A percentile compares a stretch with the other conserved stretches of the same genome.
Evolutionary conservation across 2,888 invertebrate species (phyloP).

Genomic region (Callyntrura sp.): DNA sequence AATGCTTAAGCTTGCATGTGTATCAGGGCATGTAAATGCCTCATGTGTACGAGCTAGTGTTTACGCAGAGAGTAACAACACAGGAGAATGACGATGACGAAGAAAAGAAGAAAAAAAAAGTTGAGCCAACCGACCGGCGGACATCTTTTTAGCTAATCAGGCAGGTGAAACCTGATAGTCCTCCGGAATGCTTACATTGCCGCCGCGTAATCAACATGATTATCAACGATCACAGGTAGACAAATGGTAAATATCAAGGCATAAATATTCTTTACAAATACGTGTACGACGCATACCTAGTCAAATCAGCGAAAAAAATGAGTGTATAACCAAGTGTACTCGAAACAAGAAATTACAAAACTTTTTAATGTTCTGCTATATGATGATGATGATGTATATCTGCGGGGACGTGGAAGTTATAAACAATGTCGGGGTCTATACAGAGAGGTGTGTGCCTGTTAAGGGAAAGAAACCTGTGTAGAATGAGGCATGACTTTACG

Average conservation of each 20-base stretch:
- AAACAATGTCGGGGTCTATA: background rate
- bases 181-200: slow-evolving; percentile 69
- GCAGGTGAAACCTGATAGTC: slow-evolving; percentile 78
- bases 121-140: slow-evolving; percentile 56
- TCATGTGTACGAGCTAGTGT: background rate
- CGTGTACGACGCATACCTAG: background rate
- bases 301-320: background rate
- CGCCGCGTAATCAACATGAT: slow-evolving; percentile 74
- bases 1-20: slow-evolving; percentile 59
- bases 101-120: slow-evolving; percentile 8
- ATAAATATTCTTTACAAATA: slow-evolving; percentile 51
- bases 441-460: background rate
- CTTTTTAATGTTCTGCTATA: slow-evolving; percentile 37
- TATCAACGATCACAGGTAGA: slow-evolving; percentile 74
- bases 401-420: background rate
- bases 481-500: background rate
- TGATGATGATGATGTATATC: slow-evolving; percentile 38
- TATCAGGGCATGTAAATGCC: slow-evolving; percentile 41
- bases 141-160: slow-evolving; percentile 76
- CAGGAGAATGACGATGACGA: background rate
- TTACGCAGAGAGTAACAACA: background rate
- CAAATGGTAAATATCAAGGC: slow-evolving; percentile 54
- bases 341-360: slow-evolving; percentile 48
- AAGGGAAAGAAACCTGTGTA: background rate
- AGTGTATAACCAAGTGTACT: slow-evolving; percentile 10